Base-by-base conservation (phyloP, 1,140 invertebrate species). In the Drosophila elegans region DNA sequence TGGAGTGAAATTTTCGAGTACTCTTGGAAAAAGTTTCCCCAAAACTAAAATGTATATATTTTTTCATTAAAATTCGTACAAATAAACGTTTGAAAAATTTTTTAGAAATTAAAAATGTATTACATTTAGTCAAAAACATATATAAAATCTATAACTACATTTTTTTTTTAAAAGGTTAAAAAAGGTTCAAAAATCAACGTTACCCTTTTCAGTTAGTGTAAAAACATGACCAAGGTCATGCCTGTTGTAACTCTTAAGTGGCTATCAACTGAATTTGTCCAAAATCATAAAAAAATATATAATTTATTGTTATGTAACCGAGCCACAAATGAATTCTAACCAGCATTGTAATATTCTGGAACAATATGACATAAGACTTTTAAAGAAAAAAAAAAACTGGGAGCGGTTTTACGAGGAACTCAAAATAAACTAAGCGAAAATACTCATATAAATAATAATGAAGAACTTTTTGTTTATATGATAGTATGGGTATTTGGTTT, bases 241-340 rank as follows among this genome's bases (percentile, higher is more conserved):
- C 6, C 38, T 41, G 56, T 36, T 71, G 64, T 48, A 41, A 39
- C 42, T 48, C 21, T 38, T 13, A 69, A 69, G 64, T 69, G 67
- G 62, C 41, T 29, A 71, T 69, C 44, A 56, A 48, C 16, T 46
- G 34, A 44, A 42, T n/a, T 39, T 41, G 29, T 32, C 10, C 36
- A 56, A 49, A 69, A 69, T 69, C 45, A 71, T 69, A 69, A 49
- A 41, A 46, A 34, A 10, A 32, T 16, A 4, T 51, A 57, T 49
- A 48, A 56, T 71, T 69, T 69, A 71, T 69, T 36, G 44, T 69
- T 71, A 48, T 69, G 44, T 48, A 25, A 56, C 51, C 27, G 36
- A 67, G 4, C 11, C 27, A 46, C 34, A 27, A 67, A 68, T 46
- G 51, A 68, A 56, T 68, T 56, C 39, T 41, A 69, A 69, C 36